These are phyloP conservation scores for Neoscelio sp. DNA, from an alignment of 2,888 invertebrate species.

Conservation along the genomic window DNA sequence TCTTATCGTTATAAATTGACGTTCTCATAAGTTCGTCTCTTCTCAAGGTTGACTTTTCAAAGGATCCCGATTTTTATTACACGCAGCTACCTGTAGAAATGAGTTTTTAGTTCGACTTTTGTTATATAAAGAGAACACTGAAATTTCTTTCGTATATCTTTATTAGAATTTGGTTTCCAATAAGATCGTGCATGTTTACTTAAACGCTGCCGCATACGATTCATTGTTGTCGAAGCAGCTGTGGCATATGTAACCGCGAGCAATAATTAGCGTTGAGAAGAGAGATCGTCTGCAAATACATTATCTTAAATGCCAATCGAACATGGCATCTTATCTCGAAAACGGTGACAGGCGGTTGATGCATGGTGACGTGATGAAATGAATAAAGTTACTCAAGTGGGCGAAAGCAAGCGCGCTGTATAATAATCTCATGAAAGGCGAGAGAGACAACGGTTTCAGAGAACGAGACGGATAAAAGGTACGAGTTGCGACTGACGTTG, in stretches of 20 bases:
- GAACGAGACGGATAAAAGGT: conserved; percentile 2
- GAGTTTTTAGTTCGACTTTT: too few relatives aligned
- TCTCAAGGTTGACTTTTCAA: too few relatives aligned
- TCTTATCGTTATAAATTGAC: too few relatives aligned
- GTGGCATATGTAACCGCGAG: conserved; percentile 3
- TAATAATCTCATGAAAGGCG: too few relatives aligned
- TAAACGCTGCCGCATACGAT: not conserved
- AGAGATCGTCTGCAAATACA: conserved; percentile 10
- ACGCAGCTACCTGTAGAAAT: too few relatives aligned
- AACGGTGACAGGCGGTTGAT: conserved; percentile 3
- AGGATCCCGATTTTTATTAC: too few relatives aligned
- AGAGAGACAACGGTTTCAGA: too few relatives aligned
- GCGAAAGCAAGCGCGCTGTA: not conserved
- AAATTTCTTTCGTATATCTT: too few relatives aligned
- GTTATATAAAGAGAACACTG: too few relatives aligned
- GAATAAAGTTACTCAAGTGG: conserved; percentile 12
- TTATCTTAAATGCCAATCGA: conserved; percentile 2
- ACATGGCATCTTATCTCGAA: conserved; percentile 15
- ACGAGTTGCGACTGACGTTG: not conserved
- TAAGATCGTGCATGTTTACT: too few relatives aligned
- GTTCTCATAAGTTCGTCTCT: too few relatives aligned
- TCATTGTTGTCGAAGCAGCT: conserved; percentile 1
- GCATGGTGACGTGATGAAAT: conserved; percentile 15
- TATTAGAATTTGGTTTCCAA: too few relatives aligned
- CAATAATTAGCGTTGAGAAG: conserved; percentile 8